A percentile compares a stretch with the other conserved stretches of the same genome.
Evolutionary conservation across 2,888 invertebrate species (phyloP).

Genomic region (Drosophila recens): DNA sequence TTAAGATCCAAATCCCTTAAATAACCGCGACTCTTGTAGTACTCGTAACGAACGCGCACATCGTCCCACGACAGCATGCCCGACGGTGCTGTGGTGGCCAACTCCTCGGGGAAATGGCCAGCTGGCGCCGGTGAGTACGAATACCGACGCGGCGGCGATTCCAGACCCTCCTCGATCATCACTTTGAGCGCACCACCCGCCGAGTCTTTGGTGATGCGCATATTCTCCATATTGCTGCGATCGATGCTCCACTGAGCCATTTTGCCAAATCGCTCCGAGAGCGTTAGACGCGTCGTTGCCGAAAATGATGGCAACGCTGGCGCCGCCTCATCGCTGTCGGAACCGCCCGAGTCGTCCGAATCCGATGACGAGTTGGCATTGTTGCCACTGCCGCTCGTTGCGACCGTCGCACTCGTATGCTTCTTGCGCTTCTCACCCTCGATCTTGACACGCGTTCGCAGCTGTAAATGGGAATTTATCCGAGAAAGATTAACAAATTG

Average conservation of each 20-base stretch:
- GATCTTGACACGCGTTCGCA: slow-evolving; percentile 85
- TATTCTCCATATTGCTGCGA: slow-evolving; percentile 92
- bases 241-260: slow-evolving; percentile 97
- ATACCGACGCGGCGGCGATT: slow-evolving; percentile 87
- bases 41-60: slow-evolving; percentile 93
- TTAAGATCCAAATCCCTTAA: slow-evolving; percentile 88
- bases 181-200: slow-evolving; percentile 91
- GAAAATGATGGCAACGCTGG: slow-evolving; percentile 88
- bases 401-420: slow-evolving; percentile 74
- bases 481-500: background rate
- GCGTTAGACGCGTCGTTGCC: slow-evolving; percentile 89
- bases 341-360: slow-evolving; percentile 87
- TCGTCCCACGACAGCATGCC: slow-evolving; percentile 94
- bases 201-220: slow-evolving; percentile 93
- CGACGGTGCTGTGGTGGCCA: slow-evolving; percentile 89
- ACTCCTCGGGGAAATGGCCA: slow-evolving; percentile 92
- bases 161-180: slow-evolving; percentile 89
- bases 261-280: slow-evolving; percentile 95
- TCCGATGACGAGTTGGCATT: slow-evolving; percentile 86
- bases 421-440: slow-evolving; percentile 86
- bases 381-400: slow-evolving; percentile 60
- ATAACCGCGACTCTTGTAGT: slow-evolving; percentile 95
- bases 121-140: slow-evolving; percentile 89
- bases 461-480: slow-evolving; percentile 49
- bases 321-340: slow-evolving; percentile 85